Conservation (phyloP, 2,113 vertebrate genomes). For the Eublepharis macularius region DNA sequence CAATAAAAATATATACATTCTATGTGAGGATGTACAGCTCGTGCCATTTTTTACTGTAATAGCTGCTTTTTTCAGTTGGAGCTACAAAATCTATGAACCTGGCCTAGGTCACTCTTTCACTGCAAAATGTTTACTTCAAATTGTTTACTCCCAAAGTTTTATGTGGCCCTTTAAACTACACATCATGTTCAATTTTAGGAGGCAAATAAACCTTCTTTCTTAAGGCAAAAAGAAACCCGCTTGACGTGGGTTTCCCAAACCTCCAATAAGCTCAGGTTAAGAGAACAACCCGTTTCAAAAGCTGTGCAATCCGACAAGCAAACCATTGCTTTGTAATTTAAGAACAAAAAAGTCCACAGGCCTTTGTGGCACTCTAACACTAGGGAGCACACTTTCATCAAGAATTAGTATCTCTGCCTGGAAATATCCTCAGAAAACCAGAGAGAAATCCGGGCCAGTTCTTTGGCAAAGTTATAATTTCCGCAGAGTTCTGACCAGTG, state of each 20-base stretch:
- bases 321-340: fast-evolving
- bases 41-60: no score
- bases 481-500: slow-evolving; percentile 52
- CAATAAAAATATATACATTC: no score
- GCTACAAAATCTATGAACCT: no score
- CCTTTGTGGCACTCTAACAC: slow-evolving; percentile 64
- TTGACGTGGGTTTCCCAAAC: background rate
- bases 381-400: slow-evolving; percentile 81
- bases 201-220: background rate
- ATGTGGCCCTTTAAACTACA: background rate
- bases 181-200: background rate
- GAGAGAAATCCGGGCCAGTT: slow-evolving; percentile 15
- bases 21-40: no score
- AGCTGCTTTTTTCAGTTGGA: no score
- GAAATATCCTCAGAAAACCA: slow-evolving; percentile 20
- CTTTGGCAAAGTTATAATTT: slow-evolving; percentile 41
- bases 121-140: no score
- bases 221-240: background rate
- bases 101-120: no score
- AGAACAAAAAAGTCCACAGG: background rate
- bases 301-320: background rate
- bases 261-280: fast-evolving
- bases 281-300: background rate
- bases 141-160: no score
- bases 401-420: slow-evolving; percentile 61